Evolutionary conservation across 1,140 invertebrate species (phyloP), one percentile per base, ranked within the genome.

Genomic region (Sipha flava): DNA sequence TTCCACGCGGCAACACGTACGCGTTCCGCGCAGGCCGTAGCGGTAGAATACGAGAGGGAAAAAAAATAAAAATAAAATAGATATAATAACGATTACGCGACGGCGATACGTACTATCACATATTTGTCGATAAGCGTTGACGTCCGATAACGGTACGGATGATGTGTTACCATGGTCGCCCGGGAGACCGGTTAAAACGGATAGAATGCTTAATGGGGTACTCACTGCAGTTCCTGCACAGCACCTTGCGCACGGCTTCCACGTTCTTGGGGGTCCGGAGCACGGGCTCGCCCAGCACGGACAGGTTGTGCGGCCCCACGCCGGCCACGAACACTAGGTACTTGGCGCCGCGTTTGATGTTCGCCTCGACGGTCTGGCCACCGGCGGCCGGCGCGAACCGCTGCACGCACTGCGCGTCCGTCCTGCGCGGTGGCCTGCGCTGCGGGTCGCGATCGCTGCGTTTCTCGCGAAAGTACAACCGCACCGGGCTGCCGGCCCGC

Each of bases 291-390:
- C 89, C 89, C 80, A 89, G 86, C 79, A 89, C 89, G 82, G 88
- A 89, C 85, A 89, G 90, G 86, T 90, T 90, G 84, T 89, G 88
- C 83, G 88, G 88, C 85, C 89, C 89, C 81, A 89, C 87, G 83
- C 89, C 88, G 84, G 88, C 88, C 83, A 89, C 89, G 86, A 90
- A 90, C 85, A 90, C 88, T 84, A 90, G 85, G 86, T 90, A 90
- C 85, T 89, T 87, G 84, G 89, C 88, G 80, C 89, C 88, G 82
- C 88, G 86, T 83, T 89, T 89, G 83, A 90, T 88, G 83, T 89
- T 89, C 80, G 88, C 88, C 80, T 87, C 85, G 82, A 83, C 82
- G 26, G 80, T 62, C 14, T 82, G 81, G 7, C 82, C 81, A 57
- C 79, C 43, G 18, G 54, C 57, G 40, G 81, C 77, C 5, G 62